A percentile compares a stretch with the other conserved stretches of the same genome.
phyloP scores from a whole-genome alignment of 2,797 vertebrate species.

The Sarcophilus harrisii region DNA sequence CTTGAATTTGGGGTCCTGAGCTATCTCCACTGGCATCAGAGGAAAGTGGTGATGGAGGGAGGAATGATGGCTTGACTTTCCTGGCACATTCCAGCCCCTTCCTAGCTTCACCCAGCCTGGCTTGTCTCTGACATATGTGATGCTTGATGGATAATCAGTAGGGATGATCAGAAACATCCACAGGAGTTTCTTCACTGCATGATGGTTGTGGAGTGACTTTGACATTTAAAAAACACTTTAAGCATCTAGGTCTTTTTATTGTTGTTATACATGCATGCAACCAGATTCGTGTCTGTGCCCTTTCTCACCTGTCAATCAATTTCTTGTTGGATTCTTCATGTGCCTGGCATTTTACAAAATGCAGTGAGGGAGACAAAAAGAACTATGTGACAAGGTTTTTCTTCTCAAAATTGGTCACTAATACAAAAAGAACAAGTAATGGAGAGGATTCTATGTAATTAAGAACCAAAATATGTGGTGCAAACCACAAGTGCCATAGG shows the following conservation, averaged over 20 bases:
- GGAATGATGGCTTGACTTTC: neutral
- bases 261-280: neutral
- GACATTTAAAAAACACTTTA: neutral
- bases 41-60: neutral
- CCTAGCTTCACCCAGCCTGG: neutral
- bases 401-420: neutral
- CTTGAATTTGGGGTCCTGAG: neutral
- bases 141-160: neutral
- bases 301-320: slow-evolving; percentile 12
- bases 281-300: neutral
- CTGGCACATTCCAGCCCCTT: neutral
- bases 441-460: neutral
- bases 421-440: slow-evolving; percentile 8
- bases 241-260: neutral
- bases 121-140: neutral
- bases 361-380: neutral
- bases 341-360: neutral
- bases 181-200: neutral
- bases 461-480: slow-evolving; percentile 7
- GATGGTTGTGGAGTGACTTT: neutral
- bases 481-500: neutral
- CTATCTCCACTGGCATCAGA: neutral
- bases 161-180: neutral
- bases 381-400: neutral
- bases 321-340: slow-evolving; percentile 15